Evolutionary conservation across 2,888 invertebrate species (phyloP), one percentile per base, ranked within the genome.

Genomic region (Protophormia terraenovae): DNA sequence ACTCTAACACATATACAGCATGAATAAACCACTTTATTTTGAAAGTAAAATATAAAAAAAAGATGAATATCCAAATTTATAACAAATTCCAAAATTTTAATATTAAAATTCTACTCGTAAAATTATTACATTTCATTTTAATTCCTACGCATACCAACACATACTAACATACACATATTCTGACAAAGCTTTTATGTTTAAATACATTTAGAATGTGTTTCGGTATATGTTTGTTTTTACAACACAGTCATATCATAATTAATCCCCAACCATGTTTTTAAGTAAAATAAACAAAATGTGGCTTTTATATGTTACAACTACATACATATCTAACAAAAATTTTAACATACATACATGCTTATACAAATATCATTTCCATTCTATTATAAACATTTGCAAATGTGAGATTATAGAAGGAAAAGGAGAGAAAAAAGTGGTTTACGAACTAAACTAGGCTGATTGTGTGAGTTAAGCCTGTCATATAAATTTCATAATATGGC

Each of bases 101-200:
- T 85, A 90, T 90, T 89, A 90, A 91, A 90, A 91, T 89, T 88
- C 88, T 88, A 88, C 89, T 89, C 88, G 88, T 87, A 89, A 91
- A 90, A 90, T 90, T 91, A 91, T 90, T 90, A 90, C 90, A 89
- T 89, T 90, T 90, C 89, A 91, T 90, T 90, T 90, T 88, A 91
- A 89, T 88, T 87, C 87, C 88, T 55, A 73, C 55, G 32, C 24
- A 75, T 47, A 53, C 76, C 83, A 86, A 86, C 86, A 58, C 64
- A 72, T 16, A 76, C 41, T 58, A 41, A 50, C 24, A 22, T 47
- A 75, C 45, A 77, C 45, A 72, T 55, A 69, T 69, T 19, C 77
- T 78, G 58, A 32, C 67, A 47, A 32, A 24, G 58, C 45, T 32
- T 29, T 55, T 29, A 66, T 66, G 29, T 55, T 76, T 19, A 50